Base-by-base conservation (phyloP, 2,113 vertebrate species). In the Grantiella picta region DNA sequence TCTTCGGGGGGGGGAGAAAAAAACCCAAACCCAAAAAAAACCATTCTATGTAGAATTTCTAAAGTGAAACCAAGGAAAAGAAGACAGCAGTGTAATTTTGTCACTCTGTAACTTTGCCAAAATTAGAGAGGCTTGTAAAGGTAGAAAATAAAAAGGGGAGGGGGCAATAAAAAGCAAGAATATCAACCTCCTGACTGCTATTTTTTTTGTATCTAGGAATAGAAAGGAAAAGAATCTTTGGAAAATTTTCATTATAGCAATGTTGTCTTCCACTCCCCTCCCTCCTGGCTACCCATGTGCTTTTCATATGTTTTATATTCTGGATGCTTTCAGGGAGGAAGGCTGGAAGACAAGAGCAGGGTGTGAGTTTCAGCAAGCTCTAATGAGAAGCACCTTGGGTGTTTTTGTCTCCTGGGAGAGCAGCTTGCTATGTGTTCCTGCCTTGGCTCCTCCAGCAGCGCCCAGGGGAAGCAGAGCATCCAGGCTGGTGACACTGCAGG, bases 321-420 rank as follows among this genome's bases (percentile, higher is more conserved):
- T 1, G 9, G 79, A 29, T 47, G 61, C 27, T 88, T 40, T 33
- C 60, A 19, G 31, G 86, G 49, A 38, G 40, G 21, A 31, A 53
- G 29, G 57, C 75, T 86, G 63, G 40, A 47, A 38, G 69, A 24
- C 1, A 1, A 29, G 77, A 44, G 77, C 3, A 0, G 63, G 72
- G 14, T 60, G 64, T 89, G 90, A 63, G 90, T 89, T 83, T 77
- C 65, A 28, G 35, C 35, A 27, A 31, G 75, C 70, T 54, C 35
- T 63, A 15, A 60, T 28, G 63, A 77, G 94, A 47, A 87, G 42
- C 70, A 86, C 68, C 63, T 71, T 53, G 83, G 63, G 59, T 86
- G 38, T 6, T 65, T 53, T 3, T 81, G 31, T 61, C 71, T 72
- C 35, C 86, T 11, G 63, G 59, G 13, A 29, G 54, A 72, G 68